These are phyloP conservation scores for Spinibarbus caldwelli DNA, from an alignment of 2,797 vertebrate genomes.

Conservation along the genomic window DNA sequence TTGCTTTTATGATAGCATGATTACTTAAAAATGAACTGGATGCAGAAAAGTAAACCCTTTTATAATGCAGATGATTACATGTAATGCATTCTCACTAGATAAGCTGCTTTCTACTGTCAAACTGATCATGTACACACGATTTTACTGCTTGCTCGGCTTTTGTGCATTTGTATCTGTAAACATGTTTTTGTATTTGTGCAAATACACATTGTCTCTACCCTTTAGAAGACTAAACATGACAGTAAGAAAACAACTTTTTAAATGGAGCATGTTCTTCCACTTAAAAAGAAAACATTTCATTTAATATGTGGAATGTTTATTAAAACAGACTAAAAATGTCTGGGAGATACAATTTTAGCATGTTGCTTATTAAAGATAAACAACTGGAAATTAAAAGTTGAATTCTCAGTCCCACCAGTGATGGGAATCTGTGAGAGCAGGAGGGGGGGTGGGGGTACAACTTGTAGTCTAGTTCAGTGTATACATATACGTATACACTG, in stretches of 20 bases:
- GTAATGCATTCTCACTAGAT: constrained; percentile 7
- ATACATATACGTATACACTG: not conserved
- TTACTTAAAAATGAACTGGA: not conserved
- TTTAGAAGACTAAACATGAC: not conserved
- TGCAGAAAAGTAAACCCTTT: not conserved
- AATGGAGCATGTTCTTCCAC: constrained; percentile 21
- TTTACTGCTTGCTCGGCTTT: not conserved
- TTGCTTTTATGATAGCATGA: not conserved
- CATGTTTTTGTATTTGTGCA: constrained; percentile 13
- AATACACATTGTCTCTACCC: not conserved
- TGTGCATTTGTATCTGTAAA: constrained; percentile 1
- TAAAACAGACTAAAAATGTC: constrained; percentile 11
- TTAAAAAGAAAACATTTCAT: constrained; percentile 3
- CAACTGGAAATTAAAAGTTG: constrained; percentile 20
- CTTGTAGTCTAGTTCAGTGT: not conserved
- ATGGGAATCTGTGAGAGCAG: constrained; percentile 35
- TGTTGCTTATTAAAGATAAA: constrained; percentile 48
- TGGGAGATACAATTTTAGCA: not conserved
- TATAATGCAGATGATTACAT: not conserved
- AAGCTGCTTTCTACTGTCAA: constrained; percentile 8
- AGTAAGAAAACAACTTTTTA: constrained; percentile 1
- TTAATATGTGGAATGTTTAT: constrained; percentile 7
- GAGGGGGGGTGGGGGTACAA: not conserved
- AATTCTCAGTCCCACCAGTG: not conserved
- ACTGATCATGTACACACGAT: not conserved